Conservation (phyloP, 2,888 invertebrate species). For the Noctua janthe region DNA sequence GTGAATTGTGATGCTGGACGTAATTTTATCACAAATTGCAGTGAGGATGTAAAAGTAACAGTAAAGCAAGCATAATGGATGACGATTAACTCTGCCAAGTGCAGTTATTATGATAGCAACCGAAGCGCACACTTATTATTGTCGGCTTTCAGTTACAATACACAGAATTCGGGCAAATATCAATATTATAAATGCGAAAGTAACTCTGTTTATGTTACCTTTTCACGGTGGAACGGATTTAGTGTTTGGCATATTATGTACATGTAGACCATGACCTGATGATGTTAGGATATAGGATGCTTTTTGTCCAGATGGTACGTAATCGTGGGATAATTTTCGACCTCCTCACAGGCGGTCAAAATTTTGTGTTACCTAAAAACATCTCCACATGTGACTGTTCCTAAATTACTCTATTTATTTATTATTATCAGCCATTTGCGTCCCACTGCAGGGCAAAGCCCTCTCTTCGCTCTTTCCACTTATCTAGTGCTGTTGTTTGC, state of each 20-base stretch:
- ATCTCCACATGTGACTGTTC: too few species aligned
- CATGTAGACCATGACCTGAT: background rate
- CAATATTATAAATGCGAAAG: background rate
- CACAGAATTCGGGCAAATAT: background rate
- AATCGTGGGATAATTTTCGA: background rate
- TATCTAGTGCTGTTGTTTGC: too few species aligned
- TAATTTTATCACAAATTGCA: constrained; percentile 4
- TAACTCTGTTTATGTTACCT: background rate
- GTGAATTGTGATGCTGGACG: background rate
- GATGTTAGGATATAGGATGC: background rate
- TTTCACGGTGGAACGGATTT: background rate
- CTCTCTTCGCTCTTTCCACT: too few species aligned
- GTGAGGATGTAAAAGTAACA: constrained; percentile 9
- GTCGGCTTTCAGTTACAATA: constrained; percentile 7
- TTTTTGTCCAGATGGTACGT: background rate
- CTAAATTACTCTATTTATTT: too few species aligned
- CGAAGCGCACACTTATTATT: background rate
- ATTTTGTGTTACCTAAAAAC: too few species aligned
- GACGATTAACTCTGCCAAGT: constrained; percentile 16
- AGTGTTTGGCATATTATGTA: background rate
- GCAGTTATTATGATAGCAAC: constrained; percentile 18
- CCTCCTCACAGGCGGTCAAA: background rate
- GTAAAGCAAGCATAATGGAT: constrained; percentile 10
- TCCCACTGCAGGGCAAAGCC: too few species aligned
- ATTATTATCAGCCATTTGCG: too few species aligned